Evolutionary conservation across 2,888 invertebrate genomes (phyloP).

Genomic region (Rapana venosa): DNA sequence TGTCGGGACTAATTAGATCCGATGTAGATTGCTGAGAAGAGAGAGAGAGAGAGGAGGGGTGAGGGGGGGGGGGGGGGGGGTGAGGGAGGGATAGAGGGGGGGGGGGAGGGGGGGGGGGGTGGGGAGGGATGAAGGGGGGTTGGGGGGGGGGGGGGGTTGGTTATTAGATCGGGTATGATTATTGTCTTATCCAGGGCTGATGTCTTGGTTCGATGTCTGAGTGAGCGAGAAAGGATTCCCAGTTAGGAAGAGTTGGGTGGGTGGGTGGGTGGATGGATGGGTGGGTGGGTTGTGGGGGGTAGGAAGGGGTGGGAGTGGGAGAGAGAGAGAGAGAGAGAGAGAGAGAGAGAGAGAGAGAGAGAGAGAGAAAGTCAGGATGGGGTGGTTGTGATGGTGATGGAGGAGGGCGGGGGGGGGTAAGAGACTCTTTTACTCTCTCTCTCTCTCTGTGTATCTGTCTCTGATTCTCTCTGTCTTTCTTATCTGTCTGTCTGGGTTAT

Average conservation of each 20-base stretch:
- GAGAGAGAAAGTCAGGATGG: no score
- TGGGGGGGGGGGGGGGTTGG: neutral
- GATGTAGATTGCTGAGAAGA: neutral
- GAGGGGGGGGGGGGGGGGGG: neutral
- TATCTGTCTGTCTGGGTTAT: no score
- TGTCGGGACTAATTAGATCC: constrained; percentile 29
- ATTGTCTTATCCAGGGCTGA: neutral
- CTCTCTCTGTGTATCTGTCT: no score
- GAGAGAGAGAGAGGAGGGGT: no score
- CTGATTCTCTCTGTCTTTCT: no score
- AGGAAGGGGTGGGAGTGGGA: no score
- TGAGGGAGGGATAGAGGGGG: neutral
- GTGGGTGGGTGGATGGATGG: neutral
- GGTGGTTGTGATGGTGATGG: neutral
- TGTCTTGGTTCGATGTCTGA: neutral
- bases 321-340: no score
- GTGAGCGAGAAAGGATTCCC: neutral
- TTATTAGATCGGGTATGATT: constrained; percentile 16
- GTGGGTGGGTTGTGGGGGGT: neutral
- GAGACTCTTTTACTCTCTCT: no score
- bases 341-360: no score
- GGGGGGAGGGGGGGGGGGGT: neutral
- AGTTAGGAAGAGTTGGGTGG: neutral
- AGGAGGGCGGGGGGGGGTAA: no score
- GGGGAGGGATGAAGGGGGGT: neutral